Evolutionary conservation across 2,797 vertebrate genomes (phyloP).

Genomic region (Nyctalus aviator): DNA sequence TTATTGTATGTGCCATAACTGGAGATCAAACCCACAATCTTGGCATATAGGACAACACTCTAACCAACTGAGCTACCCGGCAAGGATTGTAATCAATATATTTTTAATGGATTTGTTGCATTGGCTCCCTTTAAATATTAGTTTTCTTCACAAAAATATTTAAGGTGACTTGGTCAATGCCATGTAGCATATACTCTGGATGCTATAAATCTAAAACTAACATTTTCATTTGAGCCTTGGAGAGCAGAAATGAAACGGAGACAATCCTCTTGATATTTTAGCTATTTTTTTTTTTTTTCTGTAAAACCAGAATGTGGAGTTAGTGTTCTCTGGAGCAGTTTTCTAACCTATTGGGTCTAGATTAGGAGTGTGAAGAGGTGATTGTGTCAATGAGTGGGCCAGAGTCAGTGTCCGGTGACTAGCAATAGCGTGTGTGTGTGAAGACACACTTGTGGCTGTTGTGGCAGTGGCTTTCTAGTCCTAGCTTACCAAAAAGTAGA

Average conservation of each 20-base stretch:
- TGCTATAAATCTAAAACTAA: background rate
- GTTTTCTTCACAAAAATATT: background rate
- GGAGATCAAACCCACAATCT: background rate
- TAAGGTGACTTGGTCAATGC: background rate
- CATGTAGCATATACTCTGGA: background rate
- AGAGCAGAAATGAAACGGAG: background rate
- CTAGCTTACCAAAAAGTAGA: background rate
- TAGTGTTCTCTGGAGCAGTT: background rate
- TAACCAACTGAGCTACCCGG: background rate
- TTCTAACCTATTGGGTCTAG: rapidly evolving
- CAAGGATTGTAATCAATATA: background rate
- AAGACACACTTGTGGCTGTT: background rate
- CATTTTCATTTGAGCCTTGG: background rate
- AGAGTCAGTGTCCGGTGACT: background rate
- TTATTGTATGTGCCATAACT: background rate
- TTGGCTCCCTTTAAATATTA: background rate
- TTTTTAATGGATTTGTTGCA: background rate
- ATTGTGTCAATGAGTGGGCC: background rate
- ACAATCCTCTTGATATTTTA: background rate
- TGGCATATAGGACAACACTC: background rate
- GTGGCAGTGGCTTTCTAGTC: background rate
- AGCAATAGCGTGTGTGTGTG: background rate
- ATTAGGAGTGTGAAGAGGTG: background rate
- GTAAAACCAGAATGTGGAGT: background rate
- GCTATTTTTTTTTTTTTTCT: background rate